Evolutionary conservation across 1,140 invertebrate genomes (phyloP).

Genomic region (Cherax destructor): DNA sequence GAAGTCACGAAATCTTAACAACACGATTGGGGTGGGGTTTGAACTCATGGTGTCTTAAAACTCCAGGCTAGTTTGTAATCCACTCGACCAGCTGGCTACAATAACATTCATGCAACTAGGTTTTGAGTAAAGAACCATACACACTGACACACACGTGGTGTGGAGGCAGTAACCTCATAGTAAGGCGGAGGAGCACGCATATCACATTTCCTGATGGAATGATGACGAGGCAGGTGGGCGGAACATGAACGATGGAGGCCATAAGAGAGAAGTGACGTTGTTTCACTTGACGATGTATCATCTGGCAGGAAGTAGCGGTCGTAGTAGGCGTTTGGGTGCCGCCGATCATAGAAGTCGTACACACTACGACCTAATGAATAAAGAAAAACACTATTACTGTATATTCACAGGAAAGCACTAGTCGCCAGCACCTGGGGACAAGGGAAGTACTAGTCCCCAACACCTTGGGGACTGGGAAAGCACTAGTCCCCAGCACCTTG

Average conservation of each 20-base stretch:
- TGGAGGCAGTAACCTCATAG: constrained; percentile 32
- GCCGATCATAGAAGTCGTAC: constrained; percentile 55
- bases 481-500: too few species aligned
- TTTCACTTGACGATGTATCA: constrained; percentile 56
- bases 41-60: too few species aligned
- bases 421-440: too few species aligned
- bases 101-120: background rate
- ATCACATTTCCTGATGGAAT: constrained; percentile 61
- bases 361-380: constrained; percentile 41
- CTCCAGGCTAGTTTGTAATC: too few species aligned
- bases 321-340: constrained; percentile 56
- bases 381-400: too few species aligned
- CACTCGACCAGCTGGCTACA: too few species aligned
- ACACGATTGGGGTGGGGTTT: too few species aligned
- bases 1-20: too few species aligned
- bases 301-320: constrained; percentile 62
- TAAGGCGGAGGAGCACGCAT: constrained; percentile 63
- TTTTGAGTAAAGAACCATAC: background rate
- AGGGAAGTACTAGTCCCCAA: too few species aligned
- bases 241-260: constrained; percentile 62
- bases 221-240: constrained; percentile 54
- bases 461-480: too few species aligned
- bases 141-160: background rate
- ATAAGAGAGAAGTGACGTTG: constrained; percentile 60
- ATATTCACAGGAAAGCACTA: too few species aligned